Conservation (phyloP, 1,140 invertebrate genomes). For the Steinernema feltiae region DNA sequence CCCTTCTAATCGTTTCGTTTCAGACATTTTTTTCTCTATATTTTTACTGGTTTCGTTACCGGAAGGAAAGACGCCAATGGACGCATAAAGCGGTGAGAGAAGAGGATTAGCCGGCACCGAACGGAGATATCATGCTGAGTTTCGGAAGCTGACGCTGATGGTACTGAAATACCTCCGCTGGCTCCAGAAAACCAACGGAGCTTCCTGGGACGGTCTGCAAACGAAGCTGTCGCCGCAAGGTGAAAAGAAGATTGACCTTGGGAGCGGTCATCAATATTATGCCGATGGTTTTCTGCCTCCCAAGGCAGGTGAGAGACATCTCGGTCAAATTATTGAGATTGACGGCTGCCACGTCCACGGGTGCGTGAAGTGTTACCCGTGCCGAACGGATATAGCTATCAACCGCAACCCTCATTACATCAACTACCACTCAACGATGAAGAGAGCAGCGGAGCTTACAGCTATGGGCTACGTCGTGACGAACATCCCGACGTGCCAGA, state of each 20-base stretch:
- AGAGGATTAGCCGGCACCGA: too few relatives aligned
- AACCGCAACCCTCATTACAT: background rate
- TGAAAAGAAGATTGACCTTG: background rate
- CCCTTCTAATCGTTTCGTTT: too few relatives aligned
- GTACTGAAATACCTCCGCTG: background rate
- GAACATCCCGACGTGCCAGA: background rate
- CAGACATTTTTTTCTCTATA: too few relatives aligned
- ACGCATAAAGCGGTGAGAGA: too few relatives aligned
- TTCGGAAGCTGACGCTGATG: too few relatives aligned
- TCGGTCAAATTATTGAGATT: background rate
- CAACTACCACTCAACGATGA: background rate
- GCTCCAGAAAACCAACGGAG: background rate
- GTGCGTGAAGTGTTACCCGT: background rate
- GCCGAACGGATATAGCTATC: background rate
- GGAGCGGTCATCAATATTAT: background rate
- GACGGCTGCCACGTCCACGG: background rate
- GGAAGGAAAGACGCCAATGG: too few relatives aligned
- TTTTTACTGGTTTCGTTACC: too few relatives aligned
- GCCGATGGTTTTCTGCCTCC: background rate
- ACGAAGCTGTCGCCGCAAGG: background rate
- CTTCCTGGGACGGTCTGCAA: background rate
- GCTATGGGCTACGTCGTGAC: background rate
- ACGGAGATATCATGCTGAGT: too few relatives aligned
- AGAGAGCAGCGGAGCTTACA: background rate
- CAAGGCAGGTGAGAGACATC: too few relatives aligned